Evolutionary conservation across 2,888 invertebrate genomes (phyloP), one percentile per base, ranked within the genome.

Genomic region (Temnothorax unifasciatus): DNA sequence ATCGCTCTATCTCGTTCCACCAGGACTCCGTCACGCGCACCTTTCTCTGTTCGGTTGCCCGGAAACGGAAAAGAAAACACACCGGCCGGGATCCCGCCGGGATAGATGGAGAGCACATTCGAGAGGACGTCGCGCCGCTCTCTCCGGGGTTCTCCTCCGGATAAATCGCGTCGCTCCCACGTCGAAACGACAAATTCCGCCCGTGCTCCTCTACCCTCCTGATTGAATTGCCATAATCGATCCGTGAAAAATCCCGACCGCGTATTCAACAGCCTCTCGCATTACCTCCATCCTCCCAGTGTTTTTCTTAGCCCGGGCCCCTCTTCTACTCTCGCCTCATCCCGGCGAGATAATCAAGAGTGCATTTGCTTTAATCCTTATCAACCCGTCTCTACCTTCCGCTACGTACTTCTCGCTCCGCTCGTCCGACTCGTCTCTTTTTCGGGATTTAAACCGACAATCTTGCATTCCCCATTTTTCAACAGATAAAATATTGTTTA

Each of bases 211-310:
- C 81, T 25, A 18, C 50, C 38, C 13, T 69, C 74, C 84, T 84
- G 86, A 91, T 91, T 91, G 87, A 90, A 90, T 91, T 88, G 89
- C 87, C 88, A 91, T 91, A 90, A 90, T 90, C 91, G 89, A 91
- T 90, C 87, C 81, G 75, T 85, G 87, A 91, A 90, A 90, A 90
- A 91, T 87, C 90, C 87, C 83, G 85, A 71, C 74, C 87, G 82
- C 89, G 89, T 88, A 90, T 88, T 90, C 89, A 79, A 63, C 77
- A 38, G 74, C 66, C 86, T 87, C 85, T 75, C 85, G 81, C 83
- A 87, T 90, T 87, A 84, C 77, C 83, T 61, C 38, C 57, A 59
- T 57, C 68, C 64, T 75, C 50, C 29, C 61, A 38, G 44, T 83
- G 54, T 85, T 79, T 75, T 79, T 84, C 77, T 74, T 83, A 68